phyloP scores from a whole-genome alignment of 2,888 invertebrate species.

The Automeris io region DNA sequence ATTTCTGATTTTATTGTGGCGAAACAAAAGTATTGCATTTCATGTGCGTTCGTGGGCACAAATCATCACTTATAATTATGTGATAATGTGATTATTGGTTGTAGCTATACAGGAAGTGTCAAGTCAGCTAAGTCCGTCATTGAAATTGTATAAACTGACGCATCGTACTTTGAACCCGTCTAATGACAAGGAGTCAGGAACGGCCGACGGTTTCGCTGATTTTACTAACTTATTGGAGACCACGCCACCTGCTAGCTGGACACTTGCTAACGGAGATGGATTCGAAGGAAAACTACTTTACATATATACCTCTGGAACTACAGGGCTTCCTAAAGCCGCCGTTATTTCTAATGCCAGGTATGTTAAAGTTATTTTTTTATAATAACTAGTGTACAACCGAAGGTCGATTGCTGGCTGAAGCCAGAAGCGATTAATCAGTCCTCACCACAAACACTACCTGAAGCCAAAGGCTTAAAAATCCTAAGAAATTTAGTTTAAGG shows the following conservation, averaged over 20 bases:
- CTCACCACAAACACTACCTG: too few relatives aligned
- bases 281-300: conserved; percentile 91
- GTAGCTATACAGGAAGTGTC: conserved; percentile 83
- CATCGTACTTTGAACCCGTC: conserved; percentile 44
- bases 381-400: too few relatives aligned
- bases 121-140: conserved; percentile 79
- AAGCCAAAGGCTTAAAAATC: too few relatives aligned
- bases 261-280: conserved; percentile 76
- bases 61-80: too few relatives aligned
- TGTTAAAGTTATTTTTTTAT: too few relatives aligned
- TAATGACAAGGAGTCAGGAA: conserved; percentile 22
- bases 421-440: too few relatives aligned
- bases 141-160: conserved; percentile 80
- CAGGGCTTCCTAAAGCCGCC: conserved; percentile 98
- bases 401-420: too few relatives aligned
- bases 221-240: conserved; percentile 77
- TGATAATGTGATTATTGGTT: too few relatives aligned
- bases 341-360: conserved; percentile 96
- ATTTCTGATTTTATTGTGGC: too few relatives aligned
- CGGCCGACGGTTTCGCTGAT: conserved; percentile 70
- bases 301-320: conserved; percentile 99
- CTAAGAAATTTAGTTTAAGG: too few relatives aligned
- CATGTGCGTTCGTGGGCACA: too few relatives aligned
- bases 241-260: conserved; percentile 74
- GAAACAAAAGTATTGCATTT: too few relatives aligned